phyloP scores from a whole-genome alignment of 2,888 invertebrate species.

The Sialis lutaria region DNA sequence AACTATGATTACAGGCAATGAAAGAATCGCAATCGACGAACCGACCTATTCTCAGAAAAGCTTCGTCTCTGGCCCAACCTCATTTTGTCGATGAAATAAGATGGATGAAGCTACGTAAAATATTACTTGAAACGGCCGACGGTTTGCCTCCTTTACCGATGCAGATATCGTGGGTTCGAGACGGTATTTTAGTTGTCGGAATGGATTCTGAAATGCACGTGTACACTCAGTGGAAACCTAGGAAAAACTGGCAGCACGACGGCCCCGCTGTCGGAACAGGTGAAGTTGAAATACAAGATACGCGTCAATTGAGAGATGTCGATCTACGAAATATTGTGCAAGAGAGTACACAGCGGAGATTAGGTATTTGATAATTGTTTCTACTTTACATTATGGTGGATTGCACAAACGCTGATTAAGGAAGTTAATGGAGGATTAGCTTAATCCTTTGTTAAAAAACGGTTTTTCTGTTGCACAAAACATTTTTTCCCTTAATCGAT shows the following conservation, averaged over 20 bases:
- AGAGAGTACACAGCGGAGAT: constrained; percentile 45
- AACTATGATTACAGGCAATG: background rate
- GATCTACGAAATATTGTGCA: constrained; percentile 48
- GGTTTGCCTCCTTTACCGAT: constrained; percentile 92
- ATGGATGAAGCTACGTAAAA: constrained; percentile 90
- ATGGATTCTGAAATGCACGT: constrained; percentile 99
- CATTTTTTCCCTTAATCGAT: no score
- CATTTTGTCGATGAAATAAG: constrained; percentile 82
- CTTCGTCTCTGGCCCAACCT: constrained; percentile 79
- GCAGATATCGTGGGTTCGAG: constrained; percentile 97
- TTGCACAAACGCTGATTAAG: no score
- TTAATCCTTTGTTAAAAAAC: no score
- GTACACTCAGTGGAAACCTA: constrained; percentile 93
- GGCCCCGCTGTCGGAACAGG: constrained; percentile 24
- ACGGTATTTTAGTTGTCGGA: constrained; percentile 93
- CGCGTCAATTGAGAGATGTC: constrained; percentile 52
- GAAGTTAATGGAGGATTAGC: no score
- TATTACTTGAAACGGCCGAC: constrained; percentile 84
- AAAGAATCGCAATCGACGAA: constrained; percentile 63
- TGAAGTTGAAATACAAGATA: constrained; percentile 48
- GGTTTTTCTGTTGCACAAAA: no score
- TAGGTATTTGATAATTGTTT: constrained; percentile 27
- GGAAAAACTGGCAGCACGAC: constrained; percentile 20
- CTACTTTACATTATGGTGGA: no score
- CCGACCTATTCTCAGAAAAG: constrained; percentile 72